A percentile compares a stretch with the other conserved stretches of the same genome.
Evolutionary conservation across 1,140 invertebrate species (phyloP).

Genomic region (Panagrolaimus sp.): DNA sequence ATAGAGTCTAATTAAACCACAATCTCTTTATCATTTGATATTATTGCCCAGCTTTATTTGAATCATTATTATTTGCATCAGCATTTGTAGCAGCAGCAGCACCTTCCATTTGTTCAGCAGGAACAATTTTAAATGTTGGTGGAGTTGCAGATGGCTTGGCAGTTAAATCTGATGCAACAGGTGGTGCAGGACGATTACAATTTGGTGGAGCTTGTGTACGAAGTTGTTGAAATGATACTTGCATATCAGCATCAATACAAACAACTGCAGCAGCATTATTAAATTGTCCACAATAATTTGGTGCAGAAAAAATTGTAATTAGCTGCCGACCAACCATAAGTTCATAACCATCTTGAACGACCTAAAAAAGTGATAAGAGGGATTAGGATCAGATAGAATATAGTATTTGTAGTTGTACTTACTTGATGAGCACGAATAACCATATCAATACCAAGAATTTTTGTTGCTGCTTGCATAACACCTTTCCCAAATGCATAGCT

Average conservation of each 20-base stretch:
- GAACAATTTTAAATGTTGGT: slow-evolving; percentile 28
- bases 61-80: too few relatives aligned
- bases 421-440: slow-evolving; percentile 42
- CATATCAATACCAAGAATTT: slow-evolving; percentile 37
- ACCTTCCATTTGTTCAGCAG: not conserved
- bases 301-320: slow-evolving; percentile 45
- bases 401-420: not conserved
- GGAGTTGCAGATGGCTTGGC: slow-evolving; percentile 11
- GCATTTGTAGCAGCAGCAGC: too few relatives aligned
- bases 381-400: not conserved
- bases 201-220: slow-evolving; percentile 25
- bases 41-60: too few relatives aligned
- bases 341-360: slow-evolving; percentile 46
- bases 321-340: slow-evolving; percentile 36
- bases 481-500: slow-evolving; percentile 38
- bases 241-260: slow-evolving; percentile 39
- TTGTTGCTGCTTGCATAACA: slow-evolving; percentile 30
- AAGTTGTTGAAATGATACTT: slow-evolving; percentile 30
- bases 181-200: slow-evolving; percentile 32
- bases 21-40: too few relatives aligned
- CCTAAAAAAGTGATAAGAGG: not conserved
- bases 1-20: too few relatives aligned
- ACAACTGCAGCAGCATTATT: slow-evolving; percentile 45
- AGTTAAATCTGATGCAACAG: slow-evolving; percentile 21
- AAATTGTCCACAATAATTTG: slow-evolving; percentile 43